These are phyloP conservation scores for Stegodyphus dumicola DNA, from an alignment of 1,140 invertebrate species.

Conservation along the genomic window DNA sequence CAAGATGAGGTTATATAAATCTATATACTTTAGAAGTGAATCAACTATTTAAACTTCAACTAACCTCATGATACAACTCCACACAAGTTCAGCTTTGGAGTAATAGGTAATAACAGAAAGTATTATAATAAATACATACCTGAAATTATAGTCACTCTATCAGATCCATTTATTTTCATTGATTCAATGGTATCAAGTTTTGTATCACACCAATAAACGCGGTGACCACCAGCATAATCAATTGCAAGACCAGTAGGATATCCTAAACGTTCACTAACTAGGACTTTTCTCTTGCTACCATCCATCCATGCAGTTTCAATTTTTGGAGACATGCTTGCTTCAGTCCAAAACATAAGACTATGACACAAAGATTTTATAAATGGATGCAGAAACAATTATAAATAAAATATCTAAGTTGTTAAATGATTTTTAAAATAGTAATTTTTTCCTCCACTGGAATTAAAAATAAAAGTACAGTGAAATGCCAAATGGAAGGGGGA, in stretches of 20 bases:
- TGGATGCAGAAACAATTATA: no score
- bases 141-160: slow-evolving; percentile 72
- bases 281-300: slow-evolving; percentile 82
- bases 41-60: no score
- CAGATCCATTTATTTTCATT: slow-evolving; percentile 84
- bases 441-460: no score
- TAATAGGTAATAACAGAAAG: no score
- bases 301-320: slow-evolving; percentile 97
- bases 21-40: no score
- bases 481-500: no score
- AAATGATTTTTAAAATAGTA: no score
- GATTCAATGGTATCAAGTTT: slow-evolving; percentile 94
- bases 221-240: slow-evolving; percentile 88
- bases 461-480: no score
- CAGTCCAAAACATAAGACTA: slow-evolving; percentile 90
- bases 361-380: slow-evolving; percentile 62
- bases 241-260: slow-evolving; percentile 89
- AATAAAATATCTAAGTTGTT: no score
- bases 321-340: slow-evolving; percentile 75
- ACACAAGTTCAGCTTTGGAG: no score
- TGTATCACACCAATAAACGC: slow-evolving; percentile 94
- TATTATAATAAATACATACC: slow-evolving; percentile 11
- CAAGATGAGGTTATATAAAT: no score
- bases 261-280: slow-evolving; percentile 82
- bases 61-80: no score